Evolutionary conservation across 2,797 vertebrate genomes (phyloP).

Genomic region (Amphiprion clarkii): DNA sequence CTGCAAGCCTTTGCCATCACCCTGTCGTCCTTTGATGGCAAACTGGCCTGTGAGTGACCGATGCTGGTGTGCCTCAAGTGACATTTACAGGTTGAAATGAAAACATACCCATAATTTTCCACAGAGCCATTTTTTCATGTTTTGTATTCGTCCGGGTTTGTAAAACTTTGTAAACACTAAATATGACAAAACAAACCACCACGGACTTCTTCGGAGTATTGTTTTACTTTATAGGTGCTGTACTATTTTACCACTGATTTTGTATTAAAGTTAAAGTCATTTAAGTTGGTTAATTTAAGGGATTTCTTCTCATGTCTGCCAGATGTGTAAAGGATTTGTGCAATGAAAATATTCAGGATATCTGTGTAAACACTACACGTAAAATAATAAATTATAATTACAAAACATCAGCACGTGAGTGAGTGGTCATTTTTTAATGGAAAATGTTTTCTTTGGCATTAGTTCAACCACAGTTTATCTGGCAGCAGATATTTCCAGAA

Average conservation of each 20-base stretch:
- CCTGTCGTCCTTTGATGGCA: conserved; percentile 92
- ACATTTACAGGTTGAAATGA: background rate
- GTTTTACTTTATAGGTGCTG: conserved; percentile 35
- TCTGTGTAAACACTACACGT: conserved; percentile 19
- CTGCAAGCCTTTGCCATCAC: conserved; percentile 94
- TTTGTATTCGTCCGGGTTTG: conserved; percentile 23
- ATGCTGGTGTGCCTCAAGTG: conserved; percentile 41
- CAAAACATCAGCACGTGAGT: background rate
- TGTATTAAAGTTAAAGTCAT: background rate
- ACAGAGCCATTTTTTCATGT: conserved; percentile 18
- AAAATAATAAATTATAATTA: conserved; percentile 38
- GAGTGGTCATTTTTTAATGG: no score
- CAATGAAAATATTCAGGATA: conserved; percentile 24
- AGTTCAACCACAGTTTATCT: background rate
- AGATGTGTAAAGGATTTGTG: conserved; percentile 31
- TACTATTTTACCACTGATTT: conserved; percentile 33
- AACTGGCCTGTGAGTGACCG: conserved; percentile 91
- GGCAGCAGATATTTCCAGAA: background rate
- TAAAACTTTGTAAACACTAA: conserved; percentile 9
- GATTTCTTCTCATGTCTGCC: conserved; percentile 30
- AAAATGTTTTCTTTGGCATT: background rate
- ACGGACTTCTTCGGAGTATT: conserved; percentile 10
- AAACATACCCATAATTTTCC: conserved; percentile 8
- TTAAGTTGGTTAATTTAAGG: background rate
- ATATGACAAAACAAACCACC: background rate